phyloP scores from a whole-genome alignment of 37 sponge, comb jelly and placozoan species.

The Eunapius fragilis region DNA sequence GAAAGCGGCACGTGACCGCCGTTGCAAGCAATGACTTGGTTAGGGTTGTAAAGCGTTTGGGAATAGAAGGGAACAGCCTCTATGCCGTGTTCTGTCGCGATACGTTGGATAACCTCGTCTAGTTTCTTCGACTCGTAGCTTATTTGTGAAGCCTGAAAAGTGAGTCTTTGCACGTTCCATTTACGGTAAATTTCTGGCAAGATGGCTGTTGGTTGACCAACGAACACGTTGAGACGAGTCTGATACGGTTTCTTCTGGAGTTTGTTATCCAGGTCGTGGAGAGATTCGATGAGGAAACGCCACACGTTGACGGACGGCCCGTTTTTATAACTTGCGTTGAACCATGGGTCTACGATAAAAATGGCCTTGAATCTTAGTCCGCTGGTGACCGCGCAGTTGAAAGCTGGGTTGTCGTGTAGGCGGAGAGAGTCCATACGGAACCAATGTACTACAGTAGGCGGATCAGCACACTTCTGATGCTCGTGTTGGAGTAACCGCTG shows the following conservation, averaged over 20 bases:
- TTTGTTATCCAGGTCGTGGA: constrained; percentile 69
- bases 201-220: constrained; percentile 46
- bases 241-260: constrained; percentile 62
- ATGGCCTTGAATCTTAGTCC: constrained; percentile 33
- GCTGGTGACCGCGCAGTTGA: constrained; percentile 52
- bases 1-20: constrained; percentile 54
- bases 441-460: constrained; percentile 55
- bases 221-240: constrained; percentile 56
- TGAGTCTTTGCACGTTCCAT: constrained; percentile 58
- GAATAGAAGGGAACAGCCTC: constrained; percentile 20
- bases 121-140: constrained; percentile 54
- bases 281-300: constrained; percentile 72
- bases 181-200: constrained; percentile 27
- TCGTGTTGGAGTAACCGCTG: neutral
- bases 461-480: too few relatives aligned
- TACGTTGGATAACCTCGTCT: constrained; percentile 58
- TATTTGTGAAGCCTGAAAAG: constrained; percentile 58
- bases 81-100: constrained; percentile 24
- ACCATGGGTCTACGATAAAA: constrained; percentile 67
- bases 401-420: constrained; percentile 84
- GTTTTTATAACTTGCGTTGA: constrained; percentile 25
- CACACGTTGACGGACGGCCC: constrained; percentile 61
- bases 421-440: constrained; percentile 73
- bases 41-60: constrained; percentile 82
- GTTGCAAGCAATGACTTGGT: constrained; percentile 34